Percentiles rank a stretch among this genome's conserved stretches.
Conservation (phyloP, 2,888 invertebrate genomes). For the Ctenicera cuprea region DNA sequence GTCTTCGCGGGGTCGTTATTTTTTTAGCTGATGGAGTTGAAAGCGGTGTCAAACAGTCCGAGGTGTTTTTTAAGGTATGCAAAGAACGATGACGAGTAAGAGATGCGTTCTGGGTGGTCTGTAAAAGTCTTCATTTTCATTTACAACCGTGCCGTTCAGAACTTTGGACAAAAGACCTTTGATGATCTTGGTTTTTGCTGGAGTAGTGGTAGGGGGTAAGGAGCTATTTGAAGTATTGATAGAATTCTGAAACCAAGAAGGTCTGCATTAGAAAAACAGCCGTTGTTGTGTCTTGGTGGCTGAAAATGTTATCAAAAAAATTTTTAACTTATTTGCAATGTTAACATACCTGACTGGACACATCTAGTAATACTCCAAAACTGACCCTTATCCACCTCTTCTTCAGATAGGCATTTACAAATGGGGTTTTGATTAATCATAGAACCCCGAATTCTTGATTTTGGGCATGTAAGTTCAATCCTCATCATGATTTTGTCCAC, state of each 20-base stretch:
- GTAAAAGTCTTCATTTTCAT: neutral
- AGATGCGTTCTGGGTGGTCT: neutral
- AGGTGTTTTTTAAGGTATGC: constrained; percentile 19
- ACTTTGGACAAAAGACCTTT: constrained; percentile 4
- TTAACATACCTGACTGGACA: no score
- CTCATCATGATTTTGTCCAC: neutral
- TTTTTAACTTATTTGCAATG: no score
- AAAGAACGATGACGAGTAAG: constrained; percentile 33
- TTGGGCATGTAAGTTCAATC: constrained; percentile 16
- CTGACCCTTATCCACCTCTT: constrained; percentile 20
- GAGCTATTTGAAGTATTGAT: constrained; percentile 30
- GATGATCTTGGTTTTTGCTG: constrained; percentile 19
- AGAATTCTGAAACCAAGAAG: constrained; percentile 11
- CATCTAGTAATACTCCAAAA: constrained; percentile 12
- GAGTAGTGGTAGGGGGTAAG: constrained; percentile 23
- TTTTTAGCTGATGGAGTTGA: neutral
- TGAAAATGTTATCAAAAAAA: no score
- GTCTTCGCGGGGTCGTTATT: constrained; percentile 4
- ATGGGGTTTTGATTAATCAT: neutral
- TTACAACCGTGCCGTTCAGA: neutral
- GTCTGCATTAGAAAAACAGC: no score
- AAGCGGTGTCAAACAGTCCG: neutral
- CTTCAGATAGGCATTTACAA: constrained; percentile 30
- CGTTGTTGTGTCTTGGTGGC: no score
- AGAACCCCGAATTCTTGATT: constrained; percentile 21